Conservation (phyloP, 2,797 vertebrate species). For the Neosilurus mollespiculum region DNA sequence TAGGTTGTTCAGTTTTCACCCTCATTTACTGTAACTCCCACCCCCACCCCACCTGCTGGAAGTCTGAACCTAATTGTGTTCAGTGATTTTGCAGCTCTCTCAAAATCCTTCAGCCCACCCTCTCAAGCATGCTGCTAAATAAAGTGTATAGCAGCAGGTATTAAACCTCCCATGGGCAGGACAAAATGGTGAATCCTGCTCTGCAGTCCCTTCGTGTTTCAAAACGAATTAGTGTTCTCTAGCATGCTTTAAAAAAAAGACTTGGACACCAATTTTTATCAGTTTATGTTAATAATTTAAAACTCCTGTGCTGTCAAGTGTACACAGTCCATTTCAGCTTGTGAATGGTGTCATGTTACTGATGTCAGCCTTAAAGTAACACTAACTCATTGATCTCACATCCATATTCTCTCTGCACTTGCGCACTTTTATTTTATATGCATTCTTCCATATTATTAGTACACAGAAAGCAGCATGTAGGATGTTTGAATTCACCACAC, state of each 20-base stretch:
- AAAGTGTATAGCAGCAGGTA: slow-evolving; percentile 45
- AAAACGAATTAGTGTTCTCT: slow-evolving; percentile 57
- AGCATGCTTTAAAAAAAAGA: slow-evolving; percentile 74
- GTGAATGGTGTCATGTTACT: background rate
- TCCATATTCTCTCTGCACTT: background rate
- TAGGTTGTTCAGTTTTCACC: background rate
- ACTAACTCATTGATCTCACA: background rate
- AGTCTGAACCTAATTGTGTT: background rate
- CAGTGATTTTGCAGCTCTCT: slow-evolving; percentile 25
- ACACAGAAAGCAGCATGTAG: too few species aligned
- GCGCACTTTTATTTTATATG: too few species aligned
- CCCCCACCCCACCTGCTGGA: background rate
- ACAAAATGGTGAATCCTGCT: slow-evolving; percentile 34
- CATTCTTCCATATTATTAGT: too few species aligned
- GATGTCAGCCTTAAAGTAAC: too few species aligned
- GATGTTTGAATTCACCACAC: too few species aligned
- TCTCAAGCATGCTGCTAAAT: slow-evolving; percentile 42
- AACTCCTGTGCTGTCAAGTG: background rate
- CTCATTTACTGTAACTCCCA: background rate
- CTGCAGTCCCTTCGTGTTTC: slow-evolving; percentile 49
- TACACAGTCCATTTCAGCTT: background rate
- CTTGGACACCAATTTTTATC: slow-evolving; percentile 67
- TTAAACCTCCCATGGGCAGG: slow-evolving; percentile 35
- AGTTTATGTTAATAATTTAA: background rate
- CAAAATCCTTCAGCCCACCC: slow-evolving; percentile 20